Conservation (phyloP, 2,797 vertebrate species). For the Arctocebus calabarensis region DNA sequence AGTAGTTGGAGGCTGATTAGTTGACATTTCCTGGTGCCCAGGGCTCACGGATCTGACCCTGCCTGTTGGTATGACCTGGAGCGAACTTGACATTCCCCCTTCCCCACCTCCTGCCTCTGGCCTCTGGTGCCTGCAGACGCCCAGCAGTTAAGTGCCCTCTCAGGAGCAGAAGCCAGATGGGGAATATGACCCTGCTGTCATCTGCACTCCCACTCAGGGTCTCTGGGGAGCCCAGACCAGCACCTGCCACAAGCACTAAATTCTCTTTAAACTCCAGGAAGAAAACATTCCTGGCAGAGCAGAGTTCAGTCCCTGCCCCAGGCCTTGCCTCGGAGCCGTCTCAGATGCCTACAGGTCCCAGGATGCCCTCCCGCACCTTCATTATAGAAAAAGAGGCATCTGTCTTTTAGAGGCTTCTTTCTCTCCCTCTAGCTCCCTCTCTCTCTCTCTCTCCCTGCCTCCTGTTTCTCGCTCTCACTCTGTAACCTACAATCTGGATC, state of each 20-base stretch:
- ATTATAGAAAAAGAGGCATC: not conserved
- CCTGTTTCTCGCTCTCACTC: not conserved
- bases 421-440: not conserved
- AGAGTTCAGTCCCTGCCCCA: not conserved
- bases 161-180: rapidly evolving
- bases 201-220: not conserved
- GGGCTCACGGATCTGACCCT: not conserved
- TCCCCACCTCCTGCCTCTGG: not conserved
- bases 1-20: rapidly evolving
- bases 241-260: not conserved
- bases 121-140: not conserved
- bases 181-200: not conserved
- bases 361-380: not conserved
- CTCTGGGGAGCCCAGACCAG: not conserved
- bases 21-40: not conserved
- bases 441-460: not conserved
- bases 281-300: not conserved
- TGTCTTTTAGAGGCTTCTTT: not conserved
- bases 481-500: not conserved
- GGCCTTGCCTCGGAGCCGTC: not conserved
- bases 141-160: not conserved
- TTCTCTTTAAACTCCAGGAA: not conserved
- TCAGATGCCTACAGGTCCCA: not conserved
- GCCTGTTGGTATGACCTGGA: too few relatives aligned
- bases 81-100: too few relatives aligned